Evolutionary conservation across 2,888 invertebrate species (phyloP).

Genomic region (Caenorhabditis panamensis): DNA sequence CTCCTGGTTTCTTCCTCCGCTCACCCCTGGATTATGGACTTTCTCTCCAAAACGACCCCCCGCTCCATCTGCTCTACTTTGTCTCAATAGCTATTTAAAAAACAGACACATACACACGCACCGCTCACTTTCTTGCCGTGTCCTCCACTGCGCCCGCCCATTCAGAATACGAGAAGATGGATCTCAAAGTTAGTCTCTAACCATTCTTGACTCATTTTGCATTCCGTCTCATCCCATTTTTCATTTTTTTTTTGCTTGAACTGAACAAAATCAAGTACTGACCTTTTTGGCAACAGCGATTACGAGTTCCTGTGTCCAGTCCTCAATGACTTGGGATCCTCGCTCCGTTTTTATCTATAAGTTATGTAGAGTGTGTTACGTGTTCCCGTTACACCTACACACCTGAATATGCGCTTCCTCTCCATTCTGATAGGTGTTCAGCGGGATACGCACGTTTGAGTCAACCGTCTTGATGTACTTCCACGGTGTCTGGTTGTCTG

Average conservation of each 20-base stretch:
- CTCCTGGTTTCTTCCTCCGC: not conserved
- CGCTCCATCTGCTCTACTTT: not conserved
- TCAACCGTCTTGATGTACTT: conserved; percentile 68
- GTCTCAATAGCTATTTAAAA: conserved; percentile 7
- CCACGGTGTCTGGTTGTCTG: conserved; percentile 63
- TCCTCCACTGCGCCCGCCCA: not conserved
- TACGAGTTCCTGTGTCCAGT: conserved; percentile 74
- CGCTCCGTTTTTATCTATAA: conserved; percentile 73
- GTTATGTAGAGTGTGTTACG: not conserved
- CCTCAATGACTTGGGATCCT: conserved; percentile 69
- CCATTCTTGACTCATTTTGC: conserved; percentile 18
- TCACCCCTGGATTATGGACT: conserved; percentile 5
- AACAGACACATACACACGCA: not conserved
- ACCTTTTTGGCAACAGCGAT: conserved; percentile 68
- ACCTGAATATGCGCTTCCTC: conserved; percentile 73
- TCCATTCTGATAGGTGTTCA: conserved; percentile 65
- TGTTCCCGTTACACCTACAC: not conserved
- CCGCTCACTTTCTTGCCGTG: not conserved
- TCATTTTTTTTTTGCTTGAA: not conserved
- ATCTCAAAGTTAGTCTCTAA: conserved; percentile 3
- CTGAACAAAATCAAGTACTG: not conserved
- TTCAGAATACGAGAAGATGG: conserved; percentile 9
- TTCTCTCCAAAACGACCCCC: not conserved
- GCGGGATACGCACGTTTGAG: conserved; percentile 66
- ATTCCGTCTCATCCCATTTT: conserved; percentile 10